These are phyloP conservation scores for Gallinago jamesoni DNA, from an alignment of 2,113 vertebrate genomes.

Conservation along the genomic window DNA sequence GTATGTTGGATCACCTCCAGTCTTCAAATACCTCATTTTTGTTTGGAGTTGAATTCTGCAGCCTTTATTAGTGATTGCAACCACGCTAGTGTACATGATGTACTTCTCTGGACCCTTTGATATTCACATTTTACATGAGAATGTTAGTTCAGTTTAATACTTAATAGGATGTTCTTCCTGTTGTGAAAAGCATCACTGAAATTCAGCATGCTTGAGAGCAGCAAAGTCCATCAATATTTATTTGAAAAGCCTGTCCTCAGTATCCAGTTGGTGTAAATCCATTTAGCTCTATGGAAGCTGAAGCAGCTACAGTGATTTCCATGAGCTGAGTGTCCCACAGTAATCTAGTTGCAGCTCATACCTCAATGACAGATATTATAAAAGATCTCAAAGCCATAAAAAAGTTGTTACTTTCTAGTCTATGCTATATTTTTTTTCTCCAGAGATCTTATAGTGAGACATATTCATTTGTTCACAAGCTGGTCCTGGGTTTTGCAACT, in stretches of 20 bases:
- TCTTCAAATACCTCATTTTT: background rate
- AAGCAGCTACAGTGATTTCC: background rate
- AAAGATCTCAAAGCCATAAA: background rate
- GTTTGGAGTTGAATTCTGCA: background rate
- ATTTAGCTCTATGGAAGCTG: background rate
- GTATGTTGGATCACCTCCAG: background rate
- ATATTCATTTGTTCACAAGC: background rate
- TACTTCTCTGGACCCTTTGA: background rate
- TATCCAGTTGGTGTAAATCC: background rate
- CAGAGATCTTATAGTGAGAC: background rate
- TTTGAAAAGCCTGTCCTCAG: background rate
- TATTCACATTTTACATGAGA: background rate
- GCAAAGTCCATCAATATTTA: background rate
- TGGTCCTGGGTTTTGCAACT: background rate
- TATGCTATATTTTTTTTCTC: background rate
- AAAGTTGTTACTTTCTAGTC: background rate
- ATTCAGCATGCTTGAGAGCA: background rate
- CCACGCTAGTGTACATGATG: fast-evolving
- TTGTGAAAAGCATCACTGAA: background rate
- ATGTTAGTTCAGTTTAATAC: background rate
- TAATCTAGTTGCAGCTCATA: background rate
- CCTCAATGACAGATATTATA: background rate
- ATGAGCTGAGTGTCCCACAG: background rate
- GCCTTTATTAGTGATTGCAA: background rate
- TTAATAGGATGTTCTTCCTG: background rate